Evolutionary conservation across 2,888 invertebrate genomes (phyloP), one percentile per base, ranked within the genome.

Genomic region (Eristalis intricaria): DNA sequence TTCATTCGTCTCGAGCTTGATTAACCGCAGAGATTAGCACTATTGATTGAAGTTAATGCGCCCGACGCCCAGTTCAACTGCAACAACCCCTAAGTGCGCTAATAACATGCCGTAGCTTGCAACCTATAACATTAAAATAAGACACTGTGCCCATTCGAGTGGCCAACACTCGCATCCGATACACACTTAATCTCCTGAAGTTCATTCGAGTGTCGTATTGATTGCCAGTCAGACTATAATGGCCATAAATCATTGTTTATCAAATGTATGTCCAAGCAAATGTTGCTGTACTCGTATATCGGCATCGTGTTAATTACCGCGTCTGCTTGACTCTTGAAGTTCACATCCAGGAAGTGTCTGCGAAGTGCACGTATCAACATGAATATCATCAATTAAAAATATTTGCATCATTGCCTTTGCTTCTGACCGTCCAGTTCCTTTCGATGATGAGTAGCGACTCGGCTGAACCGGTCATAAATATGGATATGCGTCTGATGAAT

Each of bases 201-300:
- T 70, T 15, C 32, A 56, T 35, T 63, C 76, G 43, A 43, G 40
- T 68, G 76, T 76, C 76, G 40, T 68, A n/a, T 15, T 66, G 43
- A 68, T 60, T 66, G 58, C 58, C 75, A 76, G 8, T 32, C 3
- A 56, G 23, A 22, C 5, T 22, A 60, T 23, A 56, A 15, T 19
- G 50, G 68, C 60, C 43, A 68, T 76, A 68, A 76, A 76, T 76
- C 76, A 76, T 26, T 61, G 60, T 68, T 68, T 76, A 38, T 76
- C 61, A 61, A 61, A 43, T 76, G 22, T 15, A 15, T 60, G 74
- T 35, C 29, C n/a, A 65, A 56, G 23, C n/a, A 35, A 65, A 35
- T 60, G 60, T 50, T 26, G 13, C 10, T 32, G 32, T 32, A 32
- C 32, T 32, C 32, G 32, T 32, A 10, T 22, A 60, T 66, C 38